Base-by-base conservation (phyloP, 2,113 vertebrate species). In the Urocynchramus pylzowi region DNA sequence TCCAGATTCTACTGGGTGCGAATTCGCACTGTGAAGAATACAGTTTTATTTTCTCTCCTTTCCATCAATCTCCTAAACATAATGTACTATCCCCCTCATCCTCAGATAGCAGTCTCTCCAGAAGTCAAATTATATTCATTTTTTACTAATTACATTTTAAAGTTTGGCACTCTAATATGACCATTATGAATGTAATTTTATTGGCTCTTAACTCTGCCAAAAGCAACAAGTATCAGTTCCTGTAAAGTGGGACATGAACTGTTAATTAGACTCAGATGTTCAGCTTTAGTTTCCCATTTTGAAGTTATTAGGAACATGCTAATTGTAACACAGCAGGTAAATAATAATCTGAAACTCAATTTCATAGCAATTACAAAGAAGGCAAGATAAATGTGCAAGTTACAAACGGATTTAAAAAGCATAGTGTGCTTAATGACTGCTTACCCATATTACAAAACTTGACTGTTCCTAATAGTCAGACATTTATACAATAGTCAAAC, bases 291-390 rank as follows among this genome's bases (percentile, higher is more conserved):
- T 90, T 93, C 67, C 33, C 47, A 77, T 90, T 93, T 77, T 49
- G 75, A 81, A 93, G 52, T 64, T 53, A 56, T 77, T 81, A 78
- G 18, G 49, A 73, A 52, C 27, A 42, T 27, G 23, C 27, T 88
- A 88, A 92, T 93, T 95, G 68, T 74, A 93, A 76, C 68, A 78
- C 67, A 88, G 82, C 79, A 88, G 93, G 87, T 95, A 90, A 87
- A 93, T 68, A 95, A 92, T 82, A 84, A 82, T 63, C 45, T 93
- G 63, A 83, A 89, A 67, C 31, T 57, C 57, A 77, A 61, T 91
- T 95, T 95, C 50, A 70, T 41, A 54, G 45, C 52, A 80, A 83
- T 91, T 88, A 80, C 39, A 81, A 80, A 42, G 67, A 80, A 93
- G 13, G 17, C 19, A 56, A 85, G 35, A 79, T 44, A 84, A 79